A percentile compares a stretch with the other conserved stretches of the same genome.
These are phyloP conservation scores for Eurystomus gularis DNA, from an alignment of 2,113 vertebrate genomes.

Conservation along the genomic window DNA sequence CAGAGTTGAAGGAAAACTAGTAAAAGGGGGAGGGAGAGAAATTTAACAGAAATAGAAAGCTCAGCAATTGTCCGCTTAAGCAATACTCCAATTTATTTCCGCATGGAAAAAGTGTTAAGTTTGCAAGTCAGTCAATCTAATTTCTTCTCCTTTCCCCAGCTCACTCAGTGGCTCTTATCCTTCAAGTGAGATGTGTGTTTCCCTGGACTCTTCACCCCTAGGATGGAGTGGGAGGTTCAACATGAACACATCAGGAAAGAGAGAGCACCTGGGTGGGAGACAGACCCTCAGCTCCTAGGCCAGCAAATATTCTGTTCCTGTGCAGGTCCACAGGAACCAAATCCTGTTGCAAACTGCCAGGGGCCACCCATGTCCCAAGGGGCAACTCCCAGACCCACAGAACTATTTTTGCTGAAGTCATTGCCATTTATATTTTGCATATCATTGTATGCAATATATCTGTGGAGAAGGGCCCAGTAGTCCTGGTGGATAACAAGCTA, in stretches of 20 bases:
- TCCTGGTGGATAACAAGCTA: too few relatives aligned
- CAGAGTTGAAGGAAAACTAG: not conserved
- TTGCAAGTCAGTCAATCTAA: not conserved
- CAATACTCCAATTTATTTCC: not conserved
- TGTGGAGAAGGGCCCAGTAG: too few relatives aligned
- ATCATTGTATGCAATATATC: not conserved
- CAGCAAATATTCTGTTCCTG: not conserved
- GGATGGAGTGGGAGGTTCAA: not conserved
- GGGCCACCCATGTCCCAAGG: not conserved
- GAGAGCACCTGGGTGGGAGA: not conserved
- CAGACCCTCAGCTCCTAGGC: not conserved
- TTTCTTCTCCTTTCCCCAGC: not conserved
- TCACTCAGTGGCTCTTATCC: not conserved
- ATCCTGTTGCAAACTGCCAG: not conserved
- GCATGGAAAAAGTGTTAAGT: not conserved
- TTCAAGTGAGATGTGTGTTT: not conserved
- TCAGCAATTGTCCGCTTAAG: not conserved
- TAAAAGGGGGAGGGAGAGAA: not conserved
- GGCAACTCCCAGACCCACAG: not conserved
- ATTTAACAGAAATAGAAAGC: conserved; percentile 9
- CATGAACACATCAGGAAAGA: not conserved
- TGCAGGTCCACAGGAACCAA: not conserved
- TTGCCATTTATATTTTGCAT: not conserved
- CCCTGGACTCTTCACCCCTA: not conserved
- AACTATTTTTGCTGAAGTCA: not conserved